Evolutionary conservation across 2,113 vertebrate genomes (phyloP).

Genomic region (Garra rufa): DNA sequence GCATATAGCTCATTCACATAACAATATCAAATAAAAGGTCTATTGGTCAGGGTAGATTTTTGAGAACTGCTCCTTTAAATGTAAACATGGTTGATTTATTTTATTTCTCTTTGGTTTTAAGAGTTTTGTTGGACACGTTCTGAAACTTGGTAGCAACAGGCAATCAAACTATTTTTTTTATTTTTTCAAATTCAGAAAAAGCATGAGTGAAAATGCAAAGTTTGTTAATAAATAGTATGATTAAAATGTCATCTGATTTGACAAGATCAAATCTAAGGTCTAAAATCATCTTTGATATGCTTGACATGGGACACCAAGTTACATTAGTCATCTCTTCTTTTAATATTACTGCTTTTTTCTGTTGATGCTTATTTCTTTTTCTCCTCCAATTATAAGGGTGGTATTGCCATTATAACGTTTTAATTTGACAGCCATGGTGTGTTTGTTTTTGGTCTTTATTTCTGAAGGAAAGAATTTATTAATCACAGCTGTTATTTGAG

Average conservation of each 20-base stretch:
- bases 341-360: background rate
- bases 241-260: background rate
- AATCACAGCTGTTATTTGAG: background rate
- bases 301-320: background rate
- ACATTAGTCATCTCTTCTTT: background rate
- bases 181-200: background rate
- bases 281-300: background rate
- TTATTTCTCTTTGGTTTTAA: background rate
- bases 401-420: background rate
- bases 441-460: background rate
- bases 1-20: background rate
- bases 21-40: background rate
- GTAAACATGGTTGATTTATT: background rate
- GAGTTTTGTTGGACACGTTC: background rate
- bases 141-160: background rate
- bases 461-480: background rate
- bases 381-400: background rate
- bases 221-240: too few relatives aligned
- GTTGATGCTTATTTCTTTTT: background rate
- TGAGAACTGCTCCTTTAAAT: background rate
- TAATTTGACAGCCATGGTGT: background rate
- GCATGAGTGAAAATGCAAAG: too few relatives aligned
- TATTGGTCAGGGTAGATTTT: background rate
- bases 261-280: background rate
- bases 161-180: background rate